Percentiles rank a stretch among this genome's conserved stretches.
Evolutionary conservation across 2,888 invertebrate genomes (phyloP).

Genomic region (Eristalis pertinax): DNA sequence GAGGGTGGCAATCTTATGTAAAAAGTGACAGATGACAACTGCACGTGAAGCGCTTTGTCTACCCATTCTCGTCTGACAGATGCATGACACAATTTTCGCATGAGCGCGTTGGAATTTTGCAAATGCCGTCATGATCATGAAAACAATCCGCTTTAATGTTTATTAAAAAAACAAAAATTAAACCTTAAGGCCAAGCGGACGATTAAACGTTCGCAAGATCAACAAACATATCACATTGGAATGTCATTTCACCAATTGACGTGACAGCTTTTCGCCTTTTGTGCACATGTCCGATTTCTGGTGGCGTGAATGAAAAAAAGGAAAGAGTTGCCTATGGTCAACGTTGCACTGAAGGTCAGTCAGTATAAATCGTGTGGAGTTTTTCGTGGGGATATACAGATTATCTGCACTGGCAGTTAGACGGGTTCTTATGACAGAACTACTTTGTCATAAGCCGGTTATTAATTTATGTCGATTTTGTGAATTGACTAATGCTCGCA

Average conservation of each 20-base stretch:
- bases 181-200: slow-evolving; percentile 17
- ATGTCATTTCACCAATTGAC: slow-evolving; percentile 10
- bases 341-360: slow-evolving; percentile 15
- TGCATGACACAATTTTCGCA: background rate
- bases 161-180: background rate
- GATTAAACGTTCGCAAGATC: slow-evolving; percentile 32
- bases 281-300: background rate
- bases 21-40: background rate
- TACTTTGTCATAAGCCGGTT: background rate
- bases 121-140: background rate
- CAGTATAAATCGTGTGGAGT: background rate
- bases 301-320: background rate
- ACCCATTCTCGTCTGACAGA: background rate
- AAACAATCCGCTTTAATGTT: background rate
- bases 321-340: background rate
- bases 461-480: background rate
- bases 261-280: slow-evolving; percentile 11
- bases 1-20: slow-evolving; percentile 29
- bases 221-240: slow-evolving; percentile 8
- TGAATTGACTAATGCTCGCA: background rate
- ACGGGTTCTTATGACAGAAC: slow-evolving; percentile 4
- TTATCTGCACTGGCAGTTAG: background rate
- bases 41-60: background rate
- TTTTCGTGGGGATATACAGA: background rate
- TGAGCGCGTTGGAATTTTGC: background rate